Percentiles rank a stretch among this genome's conserved stretches.
Conservation (phyloP, 2,113 vertebrate species). For the Octodon degus region DNA sequence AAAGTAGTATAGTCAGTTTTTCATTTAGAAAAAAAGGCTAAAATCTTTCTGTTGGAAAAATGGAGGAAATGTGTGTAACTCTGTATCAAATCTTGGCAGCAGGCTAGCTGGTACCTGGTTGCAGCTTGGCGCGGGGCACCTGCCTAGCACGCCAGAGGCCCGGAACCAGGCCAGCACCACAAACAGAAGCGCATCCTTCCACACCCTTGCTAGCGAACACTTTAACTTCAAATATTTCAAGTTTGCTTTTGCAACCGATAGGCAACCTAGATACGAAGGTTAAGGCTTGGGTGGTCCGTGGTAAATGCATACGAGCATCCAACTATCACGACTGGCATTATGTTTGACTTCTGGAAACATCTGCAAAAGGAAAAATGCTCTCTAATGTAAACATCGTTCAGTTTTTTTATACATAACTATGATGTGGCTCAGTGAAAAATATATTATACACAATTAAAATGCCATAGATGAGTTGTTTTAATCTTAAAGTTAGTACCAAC, state of each 20-base stretch:
- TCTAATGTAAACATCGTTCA: not conserved
- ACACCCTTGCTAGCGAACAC: not conserved
- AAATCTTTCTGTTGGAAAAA: not conserved
- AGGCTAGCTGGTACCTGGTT: not conserved
- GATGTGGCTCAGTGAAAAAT: not conserved
- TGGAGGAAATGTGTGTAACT: not conserved
- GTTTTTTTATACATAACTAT: not conserved
- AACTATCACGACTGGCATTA: not conserved
- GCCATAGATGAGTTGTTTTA: not conserved
- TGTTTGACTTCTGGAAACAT: not conserved
- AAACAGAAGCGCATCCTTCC: not conserved
- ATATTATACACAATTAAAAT: not conserved
- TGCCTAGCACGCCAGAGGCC: not conserved
- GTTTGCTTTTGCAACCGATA: not conserved
- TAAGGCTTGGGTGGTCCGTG: not conserved
- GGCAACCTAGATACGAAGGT: not conserved
- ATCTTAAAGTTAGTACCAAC: conserved; percentile 11
- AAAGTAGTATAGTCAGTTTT: not conserved
- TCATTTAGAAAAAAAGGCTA: not conserved
- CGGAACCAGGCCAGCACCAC: not conserved
- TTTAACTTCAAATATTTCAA: not conserved
- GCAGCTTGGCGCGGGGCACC: accelerated
- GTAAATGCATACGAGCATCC: not conserved
- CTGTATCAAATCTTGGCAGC: not conserved
- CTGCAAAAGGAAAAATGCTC: not conserved